Evolutionary conservation across 2,888 invertebrate genomes (phyloP).

Genomic region (Saturnia japonica): DNA sequence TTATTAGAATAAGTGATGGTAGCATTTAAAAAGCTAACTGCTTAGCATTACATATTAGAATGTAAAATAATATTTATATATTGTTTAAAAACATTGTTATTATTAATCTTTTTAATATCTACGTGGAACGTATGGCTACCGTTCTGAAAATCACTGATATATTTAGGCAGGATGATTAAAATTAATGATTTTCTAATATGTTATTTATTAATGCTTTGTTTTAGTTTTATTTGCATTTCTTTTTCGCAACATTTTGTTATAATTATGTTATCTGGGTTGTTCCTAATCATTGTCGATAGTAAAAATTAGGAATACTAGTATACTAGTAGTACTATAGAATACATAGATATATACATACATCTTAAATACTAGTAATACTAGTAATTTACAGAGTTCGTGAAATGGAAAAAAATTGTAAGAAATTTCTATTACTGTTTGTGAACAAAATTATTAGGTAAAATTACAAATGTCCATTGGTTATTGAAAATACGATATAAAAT

Average conservation of each 20-base stretch:
- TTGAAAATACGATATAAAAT: not conserved
- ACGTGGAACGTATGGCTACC: slow-evolving; percentile 63
- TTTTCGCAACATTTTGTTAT: slow-evolving; percentile 47
- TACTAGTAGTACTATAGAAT: too few relatives aligned
- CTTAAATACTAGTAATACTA: too few relatives aligned
- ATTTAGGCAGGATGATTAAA: slow-evolving; percentile 29
- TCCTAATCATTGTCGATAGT: slow-evolving; percentile 48
- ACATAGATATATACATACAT: too few relatives aligned
- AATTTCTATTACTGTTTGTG: not conserved
- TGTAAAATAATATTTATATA: slow-evolving; percentile 81
- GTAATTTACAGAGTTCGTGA: not conserved
- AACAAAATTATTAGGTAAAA: not conserved
- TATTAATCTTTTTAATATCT: slow-evolving; percentile 61
- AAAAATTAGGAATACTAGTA: slow-evolving; percentile 29
- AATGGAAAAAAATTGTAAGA: not conserved
- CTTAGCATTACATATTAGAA: slow-evolving; percentile 69
- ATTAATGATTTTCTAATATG: slow-evolving; percentile 29
- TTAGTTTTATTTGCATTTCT: slow-evolving; percentile 55
- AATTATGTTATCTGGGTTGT: slow-evolving; percentile 66
- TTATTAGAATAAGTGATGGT: slow-evolving; percentile 77
- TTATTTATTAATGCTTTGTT: slow-evolving; percentile 49
- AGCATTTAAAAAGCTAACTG: slow-evolving; percentile 75
- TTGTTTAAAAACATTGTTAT: slow-evolving; percentile 77
- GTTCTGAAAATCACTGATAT: slow-evolving; percentile 38
- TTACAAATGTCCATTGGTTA: not conserved